Percentiles rank a stretch among this genome's conserved stretches.
These are phyloP conservation scores for Petromus typicus DNA, from an alignment of 2,113 vertebrate genomes.

Conservation along the genomic window DNA sequence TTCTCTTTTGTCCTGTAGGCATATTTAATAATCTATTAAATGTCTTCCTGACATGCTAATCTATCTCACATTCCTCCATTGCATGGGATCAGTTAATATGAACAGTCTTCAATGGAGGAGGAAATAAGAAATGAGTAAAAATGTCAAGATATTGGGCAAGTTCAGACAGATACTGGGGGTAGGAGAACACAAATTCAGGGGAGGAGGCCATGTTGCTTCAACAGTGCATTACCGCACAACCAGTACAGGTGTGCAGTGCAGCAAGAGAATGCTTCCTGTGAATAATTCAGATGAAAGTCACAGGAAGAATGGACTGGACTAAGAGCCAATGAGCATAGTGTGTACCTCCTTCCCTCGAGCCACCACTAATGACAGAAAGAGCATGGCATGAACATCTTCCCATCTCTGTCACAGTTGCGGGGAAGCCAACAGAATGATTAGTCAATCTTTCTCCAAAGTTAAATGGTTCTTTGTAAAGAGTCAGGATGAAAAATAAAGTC, in stretches of 20 bases:
- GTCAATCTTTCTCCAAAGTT: neutral
- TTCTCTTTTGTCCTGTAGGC: neutral
- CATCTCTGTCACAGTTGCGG: neutral
- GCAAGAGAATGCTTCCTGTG: neutral
- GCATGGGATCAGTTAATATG: neutral
- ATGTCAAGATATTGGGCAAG: neutral
- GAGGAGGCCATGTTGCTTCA: neutral
- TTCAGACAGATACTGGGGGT: neutral
- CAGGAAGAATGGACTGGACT: neutral
- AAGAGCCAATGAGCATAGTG: neutral
- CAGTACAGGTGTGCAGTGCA: neutral
- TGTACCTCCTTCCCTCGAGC: neutral
- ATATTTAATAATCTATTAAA: neutral
- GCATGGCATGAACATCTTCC: accelerated
- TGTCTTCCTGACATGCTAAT: neutral
- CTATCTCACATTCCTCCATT: neutral
- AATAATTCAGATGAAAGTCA: neutral
- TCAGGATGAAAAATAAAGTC: neutral
- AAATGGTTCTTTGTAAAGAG: neutral
- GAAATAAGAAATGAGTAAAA: neutral
- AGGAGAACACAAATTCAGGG: neutral
- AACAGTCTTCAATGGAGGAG: neutral
- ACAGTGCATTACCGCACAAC: neutral
- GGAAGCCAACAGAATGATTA: neutral
- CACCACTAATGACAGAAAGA: too few species aligned